phyloP scores from a whole-genome alignment of 2,797 vertebrate species.

The Parauchenoglanis punctatus region DNA sequence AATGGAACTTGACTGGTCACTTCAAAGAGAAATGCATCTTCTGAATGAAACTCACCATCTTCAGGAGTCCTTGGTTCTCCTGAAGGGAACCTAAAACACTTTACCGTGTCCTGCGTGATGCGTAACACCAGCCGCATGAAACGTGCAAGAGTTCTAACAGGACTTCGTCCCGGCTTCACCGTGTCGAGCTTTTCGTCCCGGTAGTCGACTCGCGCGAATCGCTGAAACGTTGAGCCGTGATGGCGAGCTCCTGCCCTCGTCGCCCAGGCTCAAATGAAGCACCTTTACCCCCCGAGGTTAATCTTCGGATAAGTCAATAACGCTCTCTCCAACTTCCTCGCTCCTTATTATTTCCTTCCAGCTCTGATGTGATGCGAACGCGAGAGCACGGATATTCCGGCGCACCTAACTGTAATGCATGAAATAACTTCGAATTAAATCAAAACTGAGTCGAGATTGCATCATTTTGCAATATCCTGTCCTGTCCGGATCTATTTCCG shows the following conservation, averaged over 20 bases:
- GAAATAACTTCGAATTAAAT: background rate
- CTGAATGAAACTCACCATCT: background rate
- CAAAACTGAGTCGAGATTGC: slow-evolving; percentile 5
- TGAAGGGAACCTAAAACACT: background rate
- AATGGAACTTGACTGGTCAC: background rate
- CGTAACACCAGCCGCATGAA: background rate
- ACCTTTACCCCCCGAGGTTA: slow-evolving; percentile 6
- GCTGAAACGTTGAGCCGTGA: background rate
- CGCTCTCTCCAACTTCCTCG: background rate
- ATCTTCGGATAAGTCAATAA: slow-evolving; percentile 28
- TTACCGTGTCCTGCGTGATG: background rate
- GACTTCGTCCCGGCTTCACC: background rate
- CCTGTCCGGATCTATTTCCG: slow-evolving; percentile 30
- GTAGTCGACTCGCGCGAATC: no score
- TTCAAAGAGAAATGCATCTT: background rate
- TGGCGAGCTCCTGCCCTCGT: slow-evolving; percentile 3
- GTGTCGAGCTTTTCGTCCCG: background rate
- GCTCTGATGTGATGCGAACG: background rate
- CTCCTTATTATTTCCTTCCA: slow-evolving; percentile 14
- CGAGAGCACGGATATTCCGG: background rate
- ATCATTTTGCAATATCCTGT: slow-evolving; percentile 29
- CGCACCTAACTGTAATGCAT: background rate
- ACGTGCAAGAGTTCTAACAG: background rate
- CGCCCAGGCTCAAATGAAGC: background rate
- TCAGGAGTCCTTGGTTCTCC: background rate